Evolutionary conservation across 2,888 invertebrate genomes (phyloP), one percentile per base, ranked within the genome.

Genomic region (Lepidochitona cinerea): DNA sequence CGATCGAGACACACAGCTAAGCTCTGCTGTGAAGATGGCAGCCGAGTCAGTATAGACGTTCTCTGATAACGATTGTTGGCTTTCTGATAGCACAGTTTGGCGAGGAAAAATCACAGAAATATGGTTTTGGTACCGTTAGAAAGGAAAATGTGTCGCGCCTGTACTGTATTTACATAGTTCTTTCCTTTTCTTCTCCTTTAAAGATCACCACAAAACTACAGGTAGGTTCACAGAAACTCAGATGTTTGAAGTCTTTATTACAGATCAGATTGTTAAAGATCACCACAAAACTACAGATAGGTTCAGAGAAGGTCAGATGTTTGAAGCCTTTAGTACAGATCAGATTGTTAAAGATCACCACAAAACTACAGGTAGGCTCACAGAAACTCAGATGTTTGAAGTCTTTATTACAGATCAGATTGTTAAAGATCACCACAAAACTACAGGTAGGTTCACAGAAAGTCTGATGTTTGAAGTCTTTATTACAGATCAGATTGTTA

Each of bases 151-250:
- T n/a, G n/a, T n/a, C n/a, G n/a, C n/a, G n/a, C n/a, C n/a, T n/a
- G n/a, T n/a, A n/a, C n/a, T n/a, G n/a, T n/a, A n/a, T n/a, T n/a
- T n/a, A n/a, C n/a, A n/a, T n/a, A n/a, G n/a, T n/a, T n/a, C n/a
- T n/a, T n/a, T n/a, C n/a, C n/a, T n/a, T n/a, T n/a, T n/a, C n/a
- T n/a, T n/a, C n/a, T n/a, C n/a, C n/a, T n/a, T n/a, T n/a, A n/a
- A n/a, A n/a, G n/a, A n/a, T n/a, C n/a, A n/a, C n/a, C n/a, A n/a
- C n/a, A n/a, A n/a, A n/a, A n/a, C n/a, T n/a, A n/a, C n/a, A n/a
- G n/a, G n/a, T n/a, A n/a, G 96, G 96, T 96, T 96, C 90, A 93
- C 94, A 0, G 95, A 96, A 88, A 96, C 96, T 0, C 94, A 95
- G 0, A 95, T 96, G 95, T 96, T 96, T 89, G 93, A 94, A 77